Conservation (phyloP, 2,888 invertebrate species). For the Archips xylosteana region DNA sequence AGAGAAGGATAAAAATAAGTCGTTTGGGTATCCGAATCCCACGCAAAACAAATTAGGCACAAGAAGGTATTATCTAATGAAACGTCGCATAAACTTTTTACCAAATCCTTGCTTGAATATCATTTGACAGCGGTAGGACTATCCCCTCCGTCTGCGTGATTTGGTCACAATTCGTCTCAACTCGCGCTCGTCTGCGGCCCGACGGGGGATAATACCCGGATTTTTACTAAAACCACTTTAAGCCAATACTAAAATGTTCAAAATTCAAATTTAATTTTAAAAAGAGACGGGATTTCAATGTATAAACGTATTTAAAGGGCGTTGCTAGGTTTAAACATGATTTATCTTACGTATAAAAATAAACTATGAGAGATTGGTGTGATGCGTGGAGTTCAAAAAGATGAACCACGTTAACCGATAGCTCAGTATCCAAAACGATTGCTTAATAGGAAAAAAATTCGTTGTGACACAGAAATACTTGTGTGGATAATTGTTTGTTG, state of each 20-base stretch:
- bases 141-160: constrained; percentile 9
- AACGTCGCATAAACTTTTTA: neutral
- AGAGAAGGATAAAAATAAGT: no score
- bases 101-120: neutral
- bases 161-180: constrained; percentile 36
- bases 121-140: constrained; percentile 10
- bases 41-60: neutral
- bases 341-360: neutral
- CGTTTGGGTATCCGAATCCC: neutral
- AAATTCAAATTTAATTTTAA: constrained; percentile 63
- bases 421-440: no score
- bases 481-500: no score
- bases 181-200: constrained; percentile 59
- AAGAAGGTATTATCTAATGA: neutral
- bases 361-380: neutral
- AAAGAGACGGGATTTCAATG: constrained; percentile 46
- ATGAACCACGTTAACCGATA: no score
- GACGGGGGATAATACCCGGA: constrained; percentile 70
- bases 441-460: no score
- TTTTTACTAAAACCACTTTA: constrained; percentile 70
- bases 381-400: no score
- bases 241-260: constrained; percentile 69
- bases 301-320: neutral
- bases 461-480: no score
- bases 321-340: neutral